Conservation (phyloP, 2,797 vertebrate species). For the Cottoperca gobio region DNA sequence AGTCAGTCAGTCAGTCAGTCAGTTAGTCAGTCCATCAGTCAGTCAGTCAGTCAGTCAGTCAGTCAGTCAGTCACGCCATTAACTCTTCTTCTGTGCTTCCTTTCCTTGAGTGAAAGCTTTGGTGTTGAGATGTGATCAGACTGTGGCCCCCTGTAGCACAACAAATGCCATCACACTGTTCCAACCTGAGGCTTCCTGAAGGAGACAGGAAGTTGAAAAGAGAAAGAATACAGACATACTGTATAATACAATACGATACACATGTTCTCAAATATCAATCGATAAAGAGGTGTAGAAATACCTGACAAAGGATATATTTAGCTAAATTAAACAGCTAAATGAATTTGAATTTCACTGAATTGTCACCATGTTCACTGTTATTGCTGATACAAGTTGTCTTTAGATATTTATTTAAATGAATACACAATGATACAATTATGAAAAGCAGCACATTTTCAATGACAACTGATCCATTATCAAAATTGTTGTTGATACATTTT, state of each 20-base stretch:
- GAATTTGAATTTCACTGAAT: background rate
- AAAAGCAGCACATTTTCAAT: background rate
- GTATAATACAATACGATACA: no score
- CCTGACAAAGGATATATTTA: background rate
- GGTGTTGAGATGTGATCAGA: constrained; percentile 6
- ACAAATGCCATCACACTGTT: background rate
- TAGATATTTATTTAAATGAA: background rate
- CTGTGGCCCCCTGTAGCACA: constrained; percentile 2
- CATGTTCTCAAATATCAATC: no score
- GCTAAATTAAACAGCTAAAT: background rate
- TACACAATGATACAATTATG: background rate
- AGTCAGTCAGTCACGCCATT: background rate
- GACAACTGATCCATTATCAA: background rate
- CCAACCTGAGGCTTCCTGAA: constrained; percentile 10
- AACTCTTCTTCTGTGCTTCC: no score
- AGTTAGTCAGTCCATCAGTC: no score
- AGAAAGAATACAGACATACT: no score
- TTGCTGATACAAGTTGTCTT: background rate
- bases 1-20: no score
- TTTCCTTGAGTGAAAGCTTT: background rate
- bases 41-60: background rate
- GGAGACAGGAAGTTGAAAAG: background rate
- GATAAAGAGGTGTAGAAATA: background rate
- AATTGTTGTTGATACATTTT: background rate
- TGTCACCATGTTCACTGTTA: background rate